phyloP scores from a whole-genome alignment of 2,797 vertebrate genomes.

The Sebastolobus alascanus region DNA sequence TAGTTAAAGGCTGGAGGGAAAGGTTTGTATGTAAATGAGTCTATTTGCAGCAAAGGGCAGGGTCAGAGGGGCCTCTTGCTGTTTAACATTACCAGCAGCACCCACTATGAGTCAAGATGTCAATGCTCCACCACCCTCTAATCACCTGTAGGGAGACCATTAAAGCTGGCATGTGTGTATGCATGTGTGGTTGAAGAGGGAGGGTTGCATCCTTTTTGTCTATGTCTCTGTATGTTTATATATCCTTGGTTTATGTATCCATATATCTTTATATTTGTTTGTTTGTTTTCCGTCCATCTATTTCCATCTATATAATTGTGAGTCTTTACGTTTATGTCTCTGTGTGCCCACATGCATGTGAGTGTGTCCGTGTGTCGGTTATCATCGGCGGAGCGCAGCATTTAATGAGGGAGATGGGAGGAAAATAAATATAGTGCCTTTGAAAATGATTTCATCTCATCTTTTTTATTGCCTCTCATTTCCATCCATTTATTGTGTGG shows the following conservation, averaged over 20 bases:
- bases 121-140: conserved; percentile 41
- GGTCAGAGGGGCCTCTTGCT: conserved; percentile 45
- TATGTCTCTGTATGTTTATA: background rate
- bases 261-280: conserved; percentile 18
- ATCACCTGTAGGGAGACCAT: conserved; percentile 37
- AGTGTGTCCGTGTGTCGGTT: conserved; percentile 50
- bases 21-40: conserved; percentile 63
- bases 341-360: conserved; percentile 27
- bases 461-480: conserved; percentile 77
- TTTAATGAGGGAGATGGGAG: conserved; percentile 70
- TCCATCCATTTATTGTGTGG: conserved; percentile 72
- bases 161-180: conserved; percentile 27
- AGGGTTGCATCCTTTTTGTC: background rate
- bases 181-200: background rate
- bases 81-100: conserved; percentile 58
- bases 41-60: conserved; percentile 48
- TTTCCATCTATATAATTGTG: conserved; percentile 33
- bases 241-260: background rate
- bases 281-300: conserved; percentile 16
- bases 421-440: conserved; percentile 71
- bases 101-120: conserved; percentile 52
- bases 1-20: conserved; percentile 44
- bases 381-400: conserved; percentile 45
- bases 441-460: conserved; percentile 77
- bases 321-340: conserved; percentile 8